Evolutionary conservation across 1,140 invertebrate species (phyloP), one percentile per base, ranked within the genome.

Genomic region (Heliothis subflexa): DNA sequence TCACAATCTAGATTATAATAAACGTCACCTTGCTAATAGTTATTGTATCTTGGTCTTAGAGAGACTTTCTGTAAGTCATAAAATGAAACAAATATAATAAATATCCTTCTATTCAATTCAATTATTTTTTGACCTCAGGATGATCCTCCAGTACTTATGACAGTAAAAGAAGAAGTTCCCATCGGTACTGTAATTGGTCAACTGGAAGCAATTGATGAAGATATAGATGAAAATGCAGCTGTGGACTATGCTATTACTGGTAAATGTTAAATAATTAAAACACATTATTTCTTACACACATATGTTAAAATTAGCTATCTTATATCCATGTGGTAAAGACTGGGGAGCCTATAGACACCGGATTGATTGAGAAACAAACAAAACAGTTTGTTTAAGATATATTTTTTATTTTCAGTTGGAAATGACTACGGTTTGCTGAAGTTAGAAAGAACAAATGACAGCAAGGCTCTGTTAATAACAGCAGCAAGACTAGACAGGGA

Each of bases 171-270:
- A 90, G 97, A 98, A 86, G 92, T 95, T 0, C 93, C 96, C 1
- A 85, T 95, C 0, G 97, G 96, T 16, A 96, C 96, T 0, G 92
- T 95, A n/a, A 95, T 98, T 4, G 97, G 97, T 1, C 93, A 94
- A 47, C 89, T 98, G 13, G 94, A 95, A 81, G 97, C 97, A 0
- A 89, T 97, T 25, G 97, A 98, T 84, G 96, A 96, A 82, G 97
- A 98, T 86, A 95, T 97, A 14, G 96, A 95, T 12, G 97, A 97
- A 21, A 97, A 98, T 89, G 97, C 97, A 0, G 96, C 96, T 64
- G 97, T 97, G 49, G 97, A 97, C 82, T 98, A 97, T 82, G 93
- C 95, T 0, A 97, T 97, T 18, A 97, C 95, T 78, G 96, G 96
- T 96, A 78, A 68, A 68, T 72, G 59, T 61, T 50, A 47, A 49